Evolutionary conservation across 2,113 vertebrate species (phyloP).

Genomic region (Edolisoma coerulescens): DNA sequence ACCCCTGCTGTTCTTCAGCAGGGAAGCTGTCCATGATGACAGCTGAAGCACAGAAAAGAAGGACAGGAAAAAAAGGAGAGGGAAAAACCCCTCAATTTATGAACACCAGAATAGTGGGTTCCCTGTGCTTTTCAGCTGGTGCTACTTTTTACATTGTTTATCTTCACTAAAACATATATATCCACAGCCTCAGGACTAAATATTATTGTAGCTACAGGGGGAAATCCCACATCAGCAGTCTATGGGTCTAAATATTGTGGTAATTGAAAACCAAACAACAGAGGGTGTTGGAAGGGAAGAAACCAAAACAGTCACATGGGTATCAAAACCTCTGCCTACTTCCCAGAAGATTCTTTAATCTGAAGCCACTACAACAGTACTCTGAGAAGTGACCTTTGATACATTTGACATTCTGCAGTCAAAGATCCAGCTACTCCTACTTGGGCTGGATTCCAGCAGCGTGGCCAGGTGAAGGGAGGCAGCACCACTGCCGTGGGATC

Average conservation of each 20-base stretch:
- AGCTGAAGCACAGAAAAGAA: background rate
- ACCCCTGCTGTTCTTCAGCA: slow-evolving; percentile 11
- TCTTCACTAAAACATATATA: background rate
- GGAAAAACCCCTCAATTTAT: background rate
- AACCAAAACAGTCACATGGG: background rate
- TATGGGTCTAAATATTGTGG: background rate
- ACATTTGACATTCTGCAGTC: rapidly evolving
- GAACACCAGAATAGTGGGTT: background rate
- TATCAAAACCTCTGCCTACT: background rate
- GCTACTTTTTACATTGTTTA: background rate
- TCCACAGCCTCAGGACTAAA: background rate
- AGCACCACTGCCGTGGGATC: rapidly evolving
- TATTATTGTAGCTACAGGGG: background rate
- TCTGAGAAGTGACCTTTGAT: background rate
- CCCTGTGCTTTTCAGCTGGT: background rate
- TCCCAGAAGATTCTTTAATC: background rate
- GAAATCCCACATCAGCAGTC: background rate
- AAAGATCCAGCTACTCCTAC: rapidly evolving
- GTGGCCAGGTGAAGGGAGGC: background rate
- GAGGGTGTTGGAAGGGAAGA: background rate
- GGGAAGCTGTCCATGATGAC: background rate
- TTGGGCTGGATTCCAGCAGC: background rate
- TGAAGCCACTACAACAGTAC: background rate
- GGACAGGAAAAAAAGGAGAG: background rate
- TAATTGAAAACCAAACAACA: background rate